Percentiles rank a stretch among this genome's conserved stretches.
phyloP scores from a whole-genome alignment of 1,140 invertebrate species.

The Aphelinus certus region DNA sequence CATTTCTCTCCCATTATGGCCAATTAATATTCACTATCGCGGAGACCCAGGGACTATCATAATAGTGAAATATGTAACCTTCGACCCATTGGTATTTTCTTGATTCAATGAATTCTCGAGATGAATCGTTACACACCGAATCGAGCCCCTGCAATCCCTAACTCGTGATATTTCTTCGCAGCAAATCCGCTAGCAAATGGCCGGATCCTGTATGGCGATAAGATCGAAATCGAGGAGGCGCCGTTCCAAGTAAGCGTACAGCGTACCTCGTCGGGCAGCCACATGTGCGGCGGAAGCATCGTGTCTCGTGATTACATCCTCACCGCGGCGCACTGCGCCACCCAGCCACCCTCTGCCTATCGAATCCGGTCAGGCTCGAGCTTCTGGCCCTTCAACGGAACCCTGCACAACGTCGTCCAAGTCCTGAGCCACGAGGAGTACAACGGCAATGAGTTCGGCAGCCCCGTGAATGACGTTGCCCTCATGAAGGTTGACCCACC shows the following conservation, averaged over 20 bases:
- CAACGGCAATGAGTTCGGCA: slow-evolving; percentile 16
- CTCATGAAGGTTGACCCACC: slow-evolving; percentile 39
- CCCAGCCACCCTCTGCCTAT: not conserved
- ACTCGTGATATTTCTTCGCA: too few relatives aligned
- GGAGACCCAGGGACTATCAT: too few relatives aligned
- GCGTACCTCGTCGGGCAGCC: slow-evolving; percentile 48
- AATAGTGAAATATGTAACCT: too few relatives aligned
- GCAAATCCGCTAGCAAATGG: not conserved
- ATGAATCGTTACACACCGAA: too few relatives aligned
- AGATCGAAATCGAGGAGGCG: not conserved
- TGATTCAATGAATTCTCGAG: too few relatives aligned
- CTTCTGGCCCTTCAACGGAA: slow-evolving; percentile 33
- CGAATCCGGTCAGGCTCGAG: slow-evolving; percentile 42
- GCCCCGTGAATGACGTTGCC: slow-evolving; percentile 47
- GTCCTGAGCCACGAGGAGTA: slow-evolving; percentile 45
- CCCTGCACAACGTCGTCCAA: slow-evolving; percentile 33
- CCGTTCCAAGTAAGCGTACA: slow-evolving; percentile 66
- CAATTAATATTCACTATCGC: too few relatives aligned
- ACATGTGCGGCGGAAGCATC: slow-evolving; percentile 68
- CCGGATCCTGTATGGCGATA: slow-evolving; percentile 3
- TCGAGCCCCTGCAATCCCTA: too few relatives aligned
- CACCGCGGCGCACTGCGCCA: slow-evolving; percentile 66
- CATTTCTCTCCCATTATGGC: too few relatives aligned
- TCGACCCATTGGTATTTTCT: too few relatives aligned
- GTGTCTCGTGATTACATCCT: slow-evolving; percentile 66